phyloP scores from a whole-genome alignment of 2,797 vertebrate species.

The Spinus pinus region DNA sequence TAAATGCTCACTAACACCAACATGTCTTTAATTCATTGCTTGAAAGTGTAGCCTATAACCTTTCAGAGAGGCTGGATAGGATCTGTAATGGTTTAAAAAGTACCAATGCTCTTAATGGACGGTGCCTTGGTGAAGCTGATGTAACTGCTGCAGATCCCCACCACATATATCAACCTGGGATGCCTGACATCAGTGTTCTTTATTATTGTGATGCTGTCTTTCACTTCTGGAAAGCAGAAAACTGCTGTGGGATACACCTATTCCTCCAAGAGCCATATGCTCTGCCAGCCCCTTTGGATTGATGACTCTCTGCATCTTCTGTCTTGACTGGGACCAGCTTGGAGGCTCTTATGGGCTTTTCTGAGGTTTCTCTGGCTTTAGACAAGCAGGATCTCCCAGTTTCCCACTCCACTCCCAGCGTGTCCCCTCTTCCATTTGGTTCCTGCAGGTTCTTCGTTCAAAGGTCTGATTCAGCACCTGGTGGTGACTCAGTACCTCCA shows the following conservation, averaged over 20 bases:
- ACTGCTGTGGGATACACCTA: background rate
- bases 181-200: background rate
- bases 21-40: background rate
- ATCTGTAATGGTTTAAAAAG: background rate
- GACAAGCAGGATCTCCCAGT: background rate
- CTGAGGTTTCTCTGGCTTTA: background rate
- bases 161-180: background rate
- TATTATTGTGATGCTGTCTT: background rate
- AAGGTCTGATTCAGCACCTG: conserved; percentile 17
- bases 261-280: background rate
- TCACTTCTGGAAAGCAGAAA: background rate
- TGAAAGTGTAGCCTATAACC: background rate
- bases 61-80: background rate
- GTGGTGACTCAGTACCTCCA: background rate
- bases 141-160: background rate
- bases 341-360: background rate
- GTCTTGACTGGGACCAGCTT: background rate
- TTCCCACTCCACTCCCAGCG: background rate
- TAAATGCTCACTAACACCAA: background rate
- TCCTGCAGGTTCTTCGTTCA: background rate
- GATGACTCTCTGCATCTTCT: background rate
- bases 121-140: background rate
- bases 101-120: background rate
- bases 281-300: fast-evolving
- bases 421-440: background rate